Percentiles rank a stretch among this genome's conserved stretches.
Evolutionary conservation across 1,140 invertebrate species (phyloP).

Genomic region (Cotesia typhae): DNA sequence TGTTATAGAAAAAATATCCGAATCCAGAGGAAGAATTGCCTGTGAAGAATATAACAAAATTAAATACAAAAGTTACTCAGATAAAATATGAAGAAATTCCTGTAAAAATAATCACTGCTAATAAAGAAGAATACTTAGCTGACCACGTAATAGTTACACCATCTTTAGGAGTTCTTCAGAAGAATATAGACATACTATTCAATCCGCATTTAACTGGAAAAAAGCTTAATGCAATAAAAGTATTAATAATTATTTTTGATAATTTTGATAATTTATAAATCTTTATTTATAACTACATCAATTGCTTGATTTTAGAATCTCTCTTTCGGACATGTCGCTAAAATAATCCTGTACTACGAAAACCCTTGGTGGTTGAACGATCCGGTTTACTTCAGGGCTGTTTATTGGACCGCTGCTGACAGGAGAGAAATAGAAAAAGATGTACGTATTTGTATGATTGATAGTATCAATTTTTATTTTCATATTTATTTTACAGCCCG

Average conservation of each 20-base stretch:
- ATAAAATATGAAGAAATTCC: slow-evolving; percentile 50
- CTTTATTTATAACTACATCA: neutral
- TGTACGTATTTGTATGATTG: slow-evolving; percentile 19
- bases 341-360: slow-evolving; percentile 76
- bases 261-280: neutral
- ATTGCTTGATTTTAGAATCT: slow-evolving; percentile 52
- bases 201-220: slow-evolving; percentile 68
- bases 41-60: slow-evolving; percentile 52
- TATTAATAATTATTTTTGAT: neutral
- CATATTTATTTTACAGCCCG: slow-evolving; percentile 32
- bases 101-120: slow-evolving; percentile 49
- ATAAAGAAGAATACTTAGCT: slow-evolving; percentile 68
- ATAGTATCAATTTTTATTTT: neutral
- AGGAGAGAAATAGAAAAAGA: slow-evolving; percentile 47
- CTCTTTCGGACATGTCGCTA: slow-evolving; percentile 70
- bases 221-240: slow-evolving; percentile 62
- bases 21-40: slow-evolving; percentile 44
- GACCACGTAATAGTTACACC: slow-evolving; percentile 76
- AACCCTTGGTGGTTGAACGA: slow-evolving; percentile 67
- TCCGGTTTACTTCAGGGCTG: slow-evolving; percentile 55
- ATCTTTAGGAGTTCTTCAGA: slow-evolving; percentile 76
- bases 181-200: slow-evolving; percentile 69
- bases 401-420: slow-evolving; percentile 66
- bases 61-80: slow-evolving; percentile 52
- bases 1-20: slow-evolving; percentile 52